These are phyloP conservation scores for Ostrea edulis DNA, from an alignment of 1,140 invertebrate species.

Conservation along the genomic window DNA sequence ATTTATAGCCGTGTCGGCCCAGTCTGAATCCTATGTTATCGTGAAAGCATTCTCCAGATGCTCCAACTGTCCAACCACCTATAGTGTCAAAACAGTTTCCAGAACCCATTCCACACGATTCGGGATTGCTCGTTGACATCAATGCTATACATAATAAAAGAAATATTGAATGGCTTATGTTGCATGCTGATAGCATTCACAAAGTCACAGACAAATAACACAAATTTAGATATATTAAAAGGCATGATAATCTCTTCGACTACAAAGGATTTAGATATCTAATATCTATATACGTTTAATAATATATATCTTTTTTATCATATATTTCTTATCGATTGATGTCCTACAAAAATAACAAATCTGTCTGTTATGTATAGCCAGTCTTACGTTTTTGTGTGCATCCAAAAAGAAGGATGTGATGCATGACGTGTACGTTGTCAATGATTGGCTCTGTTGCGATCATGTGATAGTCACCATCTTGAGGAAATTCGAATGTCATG, in stretches of 20 bases:
- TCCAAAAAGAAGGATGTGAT: constrained; percentile 68
- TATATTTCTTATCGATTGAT: no score
- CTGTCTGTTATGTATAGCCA: no score
- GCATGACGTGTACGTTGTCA: constrained; percentile 65
- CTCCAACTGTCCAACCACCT: constrained; percentile 55
- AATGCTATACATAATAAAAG: background rate
- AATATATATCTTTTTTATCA: no score
- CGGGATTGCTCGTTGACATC: background rate
- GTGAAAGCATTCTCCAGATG: constrained; percentile 54
- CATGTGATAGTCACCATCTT: constrained; percentile 63
- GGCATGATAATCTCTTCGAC: no score
- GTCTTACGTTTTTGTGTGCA: constrained; percentile 48
- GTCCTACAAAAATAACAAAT: no score
- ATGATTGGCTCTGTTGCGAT: constrained; percentile 63
- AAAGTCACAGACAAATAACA: no score
- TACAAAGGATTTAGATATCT: no score
- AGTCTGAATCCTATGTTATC: constrained; percentile 48
- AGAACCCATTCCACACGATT: constrained; percentile 51
- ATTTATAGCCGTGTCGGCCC: constrained; percentile 48
- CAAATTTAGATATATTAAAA: no score
- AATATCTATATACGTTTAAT: no score
- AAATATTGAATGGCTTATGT: no score
- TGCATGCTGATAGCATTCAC: no score
- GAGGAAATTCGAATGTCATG: constrained; percentile 64
- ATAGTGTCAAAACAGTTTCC: constrained; percentile 53